Percentiles rank a stretch among this genome's conserved stretches.
phyloP scores from a whole-genome alignment of 1,140 invertebrate genomes.

The Globodera rostochiensis region DNA sequence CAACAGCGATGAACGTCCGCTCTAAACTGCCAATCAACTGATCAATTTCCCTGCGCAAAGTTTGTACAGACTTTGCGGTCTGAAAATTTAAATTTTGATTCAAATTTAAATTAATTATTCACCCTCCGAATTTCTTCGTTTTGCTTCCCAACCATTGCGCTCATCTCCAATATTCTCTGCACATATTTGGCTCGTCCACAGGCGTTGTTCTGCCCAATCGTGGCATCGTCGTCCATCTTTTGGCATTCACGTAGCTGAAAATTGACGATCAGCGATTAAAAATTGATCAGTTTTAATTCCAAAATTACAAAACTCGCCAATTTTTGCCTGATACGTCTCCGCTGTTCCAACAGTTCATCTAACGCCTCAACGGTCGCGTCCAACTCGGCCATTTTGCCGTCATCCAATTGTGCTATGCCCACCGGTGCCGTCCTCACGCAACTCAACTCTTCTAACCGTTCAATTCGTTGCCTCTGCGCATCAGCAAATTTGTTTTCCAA shows the following conservation, averaged over 20 bases:
- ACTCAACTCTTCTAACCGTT: slow-evolving; percentile 17
- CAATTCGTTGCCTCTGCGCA: slow-evolving; percentile 14
- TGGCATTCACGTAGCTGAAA: slow-evolving; percentile 38
- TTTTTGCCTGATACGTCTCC: slow-evolving; percentile 29
- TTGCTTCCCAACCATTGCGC: slow-evolving; percentile 41
- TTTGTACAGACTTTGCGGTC: slow-evolving; percentile 32
- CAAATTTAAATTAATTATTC: slow-evolving; percentile 4
- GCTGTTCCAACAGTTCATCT: slow-evolving; percentile 23
- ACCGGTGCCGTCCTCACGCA: not conserved
- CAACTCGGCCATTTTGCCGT: not conserved
- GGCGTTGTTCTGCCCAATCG: too few relatives aligned
- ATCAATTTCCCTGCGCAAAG: slow-evolving; percentile 27
- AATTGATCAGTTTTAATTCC: slow-evolving; percentile 11
- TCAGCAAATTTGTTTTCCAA: slow-evolving; percentile 38
- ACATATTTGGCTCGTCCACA: slow-evolving; percentile 36
- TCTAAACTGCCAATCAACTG: slow-evolving; percentile 32
- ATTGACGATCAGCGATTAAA: not conserved
- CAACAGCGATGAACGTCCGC: slow-evolving; percentile 36
- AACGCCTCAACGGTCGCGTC: not conserved
- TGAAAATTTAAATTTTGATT: slow-evolving; percentile 29
- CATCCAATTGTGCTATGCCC: not conserved
- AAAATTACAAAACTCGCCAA: slow-evolving; percentile 29
- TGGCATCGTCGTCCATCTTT: not conserved
- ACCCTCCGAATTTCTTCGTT: slow-evolving; percentile 43
- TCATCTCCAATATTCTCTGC: slow-evolving; percentile 32